A percentile compares a stretch with the other conserved stretches of the same genome.
Conservation (phyloP, 2,113 vertebrate genomes). For the Enhydra lutris region DNA sequence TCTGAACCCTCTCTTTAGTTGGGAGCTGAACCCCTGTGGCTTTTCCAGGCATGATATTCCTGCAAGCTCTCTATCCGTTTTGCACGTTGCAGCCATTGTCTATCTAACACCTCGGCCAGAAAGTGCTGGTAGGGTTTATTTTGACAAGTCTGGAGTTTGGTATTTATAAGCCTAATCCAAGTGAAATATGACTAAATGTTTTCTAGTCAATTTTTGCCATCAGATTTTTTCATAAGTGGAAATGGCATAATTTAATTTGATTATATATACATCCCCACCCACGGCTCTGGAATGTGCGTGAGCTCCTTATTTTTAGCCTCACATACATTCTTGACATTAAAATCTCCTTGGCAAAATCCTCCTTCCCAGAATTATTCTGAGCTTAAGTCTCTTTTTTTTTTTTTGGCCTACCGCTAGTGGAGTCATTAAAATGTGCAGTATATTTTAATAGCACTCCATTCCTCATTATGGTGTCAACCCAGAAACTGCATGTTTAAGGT, state of each 20-base stretch:
- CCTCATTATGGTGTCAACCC: constrained; percentile 15
- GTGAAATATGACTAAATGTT: constrained; percentile 67
- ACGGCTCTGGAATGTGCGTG: background rate
- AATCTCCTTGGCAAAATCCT: constrained; percentile 73
- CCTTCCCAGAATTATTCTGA: constrained; percentile 60
- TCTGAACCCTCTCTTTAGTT: background rate
- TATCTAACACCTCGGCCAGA: background rate
- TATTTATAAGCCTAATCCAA: constrained; percentile 52
- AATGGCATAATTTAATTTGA: constrained; percentile 62
- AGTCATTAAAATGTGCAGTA: constrained; percentile 58
- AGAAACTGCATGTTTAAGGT: constrained; percentile 51
- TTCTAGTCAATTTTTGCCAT: constrained; percentile 52
- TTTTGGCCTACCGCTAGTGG: background rate
- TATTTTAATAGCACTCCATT: constrained; percentile 56
- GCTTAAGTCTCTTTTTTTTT: constrained; percentile 8
- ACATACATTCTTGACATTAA: constrained; percentile 71
- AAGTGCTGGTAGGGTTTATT: constrained; percentile 30
- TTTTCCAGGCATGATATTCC: background rate
- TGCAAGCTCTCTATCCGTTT: background rate
- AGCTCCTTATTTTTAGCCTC: constrained; percentile 72
- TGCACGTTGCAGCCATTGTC: background rate
- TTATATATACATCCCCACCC: constrained; percentile 59
- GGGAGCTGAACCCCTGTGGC: background rate
- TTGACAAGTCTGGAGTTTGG: constrained; percentile 47
- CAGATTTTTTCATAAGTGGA: constrained; percentile 53